These are phyloP conservation scores for Baryphthengus martii DNA, from an alignment of 2,113 vertebrate species.

Conservation along the genomic window DNA sequence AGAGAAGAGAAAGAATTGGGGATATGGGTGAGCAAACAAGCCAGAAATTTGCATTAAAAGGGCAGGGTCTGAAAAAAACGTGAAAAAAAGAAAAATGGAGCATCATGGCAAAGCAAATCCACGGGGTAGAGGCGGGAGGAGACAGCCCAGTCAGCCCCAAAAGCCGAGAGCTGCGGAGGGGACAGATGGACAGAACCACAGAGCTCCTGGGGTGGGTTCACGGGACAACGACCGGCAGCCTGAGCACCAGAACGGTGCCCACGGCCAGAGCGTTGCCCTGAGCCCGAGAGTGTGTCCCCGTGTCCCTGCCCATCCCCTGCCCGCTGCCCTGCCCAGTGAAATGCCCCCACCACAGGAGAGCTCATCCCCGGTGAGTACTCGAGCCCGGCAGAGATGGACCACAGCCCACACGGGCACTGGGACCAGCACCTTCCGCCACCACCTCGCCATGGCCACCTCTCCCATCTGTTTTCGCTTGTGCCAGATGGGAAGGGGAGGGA, in stretches of 20 bases:
- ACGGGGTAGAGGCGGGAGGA: background rate
- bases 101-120: background rate
- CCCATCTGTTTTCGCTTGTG: background rate
- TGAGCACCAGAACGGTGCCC: background rate
- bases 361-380: rapidly evolving
- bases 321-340: background rate
- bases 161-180: rapidly evolving
- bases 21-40: rapidly evolving
- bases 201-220: rapidly evolving
- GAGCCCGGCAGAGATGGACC: background rate
- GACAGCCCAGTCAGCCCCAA: rapidly evolving
- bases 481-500: background rate
- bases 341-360: background rate
- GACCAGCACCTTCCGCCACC: background rate
- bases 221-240: rapidly evolving
- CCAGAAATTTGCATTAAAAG: background rate
- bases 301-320: background rate
- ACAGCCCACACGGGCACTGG: rapidly evolving
- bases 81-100: background rate
- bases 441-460: background rate
- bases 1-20: background rate
- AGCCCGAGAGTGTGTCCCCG: rapidly evolving
- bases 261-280: rapidly evolving
- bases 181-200: rapidly evolving
- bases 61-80: background rate